Base-by-base conservation (phyloP, 2,888 invertebrate species). In the Anodontia alba region DNA sequence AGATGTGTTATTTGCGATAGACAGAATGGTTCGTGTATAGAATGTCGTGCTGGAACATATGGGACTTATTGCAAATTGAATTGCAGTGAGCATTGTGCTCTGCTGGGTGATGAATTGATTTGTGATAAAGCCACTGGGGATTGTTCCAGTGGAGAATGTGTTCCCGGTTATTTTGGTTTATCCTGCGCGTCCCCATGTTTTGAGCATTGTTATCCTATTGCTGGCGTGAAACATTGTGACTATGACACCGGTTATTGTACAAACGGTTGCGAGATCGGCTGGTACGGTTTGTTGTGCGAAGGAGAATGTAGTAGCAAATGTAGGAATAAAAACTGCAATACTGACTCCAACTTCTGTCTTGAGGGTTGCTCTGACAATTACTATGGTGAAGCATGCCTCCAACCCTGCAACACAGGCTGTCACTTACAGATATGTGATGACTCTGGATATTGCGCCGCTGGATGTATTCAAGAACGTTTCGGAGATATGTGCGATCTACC, bases 11-110 rank as follows among this genome's bases (percentile, higher is more conserved):
- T 68, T 26, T 85, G 85, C 68, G 49, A 78, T 20, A 73, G 73
- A 46, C 20, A 54, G 36, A 78, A 76, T 3, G 82, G 80, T n/a
- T 67, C 62, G 1, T 85, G 85, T 71, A 57, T 72, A 31, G 42
- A 67, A 29, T 85, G 85, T 46, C 26, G 74, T 54, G 42, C 51
- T 1, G 76, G 76, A 20, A 74, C 80, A 3, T 82, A 72, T 26
- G 85, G 85, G 1, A 31, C 36, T 1, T 15, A 33, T 1, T 86
- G 85, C 46, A 69, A 86, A 57, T 54, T n/a, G 2, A 72, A 83
- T 51, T 86, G 85, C 70, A 81, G 79, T 36, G 17, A 23, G 0
- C 33, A 79, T 54, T 86, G 83, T 54, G 62, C 62, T 62, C 29
- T 62, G 1, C 31, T 3, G 33, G 33, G 33, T 20, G 29, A 8